These are phyloP conservation scores for Brotula barbata DNA, from an alignment of 2,797 vertebrate genomes.

Conservation along the genomic window DNA sequence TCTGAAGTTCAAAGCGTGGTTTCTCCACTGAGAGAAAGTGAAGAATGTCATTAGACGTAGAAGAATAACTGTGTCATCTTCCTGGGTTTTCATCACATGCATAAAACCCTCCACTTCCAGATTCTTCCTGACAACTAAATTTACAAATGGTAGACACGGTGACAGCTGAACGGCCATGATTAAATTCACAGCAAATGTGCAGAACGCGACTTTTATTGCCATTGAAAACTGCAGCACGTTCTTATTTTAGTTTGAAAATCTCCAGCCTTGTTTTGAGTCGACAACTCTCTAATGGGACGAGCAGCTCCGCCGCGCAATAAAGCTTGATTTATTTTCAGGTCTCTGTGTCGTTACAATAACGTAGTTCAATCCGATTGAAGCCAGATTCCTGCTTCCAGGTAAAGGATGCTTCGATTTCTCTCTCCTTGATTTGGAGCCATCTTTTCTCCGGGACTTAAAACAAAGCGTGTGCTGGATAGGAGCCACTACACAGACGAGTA, in stretches of 20 bases:
- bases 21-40: slow-evolving; percentile 39
- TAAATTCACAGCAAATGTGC: neutral
- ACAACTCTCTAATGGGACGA: slow-evolving; percentile 54
- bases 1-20: slow-evolving; percentile 37
- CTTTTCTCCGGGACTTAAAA: slow-evolving; percentile 69
- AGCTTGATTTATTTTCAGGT: slow-evolving; percentile 69
- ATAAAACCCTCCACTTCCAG: slow-evolving; percentile 15
- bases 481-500: slow-evolving; percentile 71
- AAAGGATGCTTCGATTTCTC: slow-evolving; percentile 62
- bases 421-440: slow-evolving; percentile 68
- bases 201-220: slow-evolving; percentile 33
- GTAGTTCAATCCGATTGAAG: slow-evolving; percentile 63
- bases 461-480: slow-evolving; percentile 71
- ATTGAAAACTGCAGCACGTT: slow-evolving; percentile 48
- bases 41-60: slow-evolving; percentile 20
- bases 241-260: slow-evolving; percentile 58
- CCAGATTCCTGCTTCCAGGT: slow-evolving; percentile 65
- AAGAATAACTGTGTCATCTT: slow-evolving; percentile 15
- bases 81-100: slow-evolving; percentile 38
- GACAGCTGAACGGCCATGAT: slow-evolving; percentile 12
- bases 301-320: slow-evolving; percentile 60
- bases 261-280: slow-evolving; percentile 47
- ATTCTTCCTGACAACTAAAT: slow-evolving; percentile 25
- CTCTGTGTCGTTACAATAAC: slow-evolving; percentile 44
- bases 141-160: slow-evolving; percentile 49